Conservation (phyloP, 1,140 invertebrate species). For the Odontomachus brunneus region DNA sequence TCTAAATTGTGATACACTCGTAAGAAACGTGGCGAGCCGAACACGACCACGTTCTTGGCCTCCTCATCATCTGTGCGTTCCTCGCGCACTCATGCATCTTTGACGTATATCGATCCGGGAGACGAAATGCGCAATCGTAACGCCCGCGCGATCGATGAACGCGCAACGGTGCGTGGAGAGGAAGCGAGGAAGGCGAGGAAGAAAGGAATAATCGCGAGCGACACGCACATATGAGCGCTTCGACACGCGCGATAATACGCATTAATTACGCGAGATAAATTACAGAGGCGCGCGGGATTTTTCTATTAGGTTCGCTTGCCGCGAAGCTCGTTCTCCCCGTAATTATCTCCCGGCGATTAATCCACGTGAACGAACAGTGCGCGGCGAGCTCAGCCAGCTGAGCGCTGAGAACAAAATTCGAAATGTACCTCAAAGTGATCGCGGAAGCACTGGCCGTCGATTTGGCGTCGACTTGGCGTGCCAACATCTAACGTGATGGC, state of each 20-base stretch:
- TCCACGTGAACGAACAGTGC: background rate
- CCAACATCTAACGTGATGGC: too few species aligned
- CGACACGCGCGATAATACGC: background rate
- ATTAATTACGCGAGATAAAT: conserved; percentile 24
- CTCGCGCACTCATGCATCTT: conserved; percentile 20
- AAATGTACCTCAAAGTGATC: background rate
- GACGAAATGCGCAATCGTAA: conserved; percentile 9
- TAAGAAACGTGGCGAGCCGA: background rate
- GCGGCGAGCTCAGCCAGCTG: background rate
- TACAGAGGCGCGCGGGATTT: background rate
- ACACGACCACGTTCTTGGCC: too few species aligned
- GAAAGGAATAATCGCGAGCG: background rate
- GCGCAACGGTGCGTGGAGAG: conserved; percentile 5
- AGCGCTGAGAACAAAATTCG: background rate
- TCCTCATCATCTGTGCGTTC: too few species aligned
- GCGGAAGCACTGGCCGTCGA: background rate
- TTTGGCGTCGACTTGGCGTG: too few species aligned
- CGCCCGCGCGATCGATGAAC: conserved; percentile 22
- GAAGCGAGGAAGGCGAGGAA: too few species aligned
- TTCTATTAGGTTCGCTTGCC: background rate
- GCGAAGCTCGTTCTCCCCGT: background rate
- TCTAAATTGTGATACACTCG: background rate
- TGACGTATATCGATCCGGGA: conserved; percentile 31
- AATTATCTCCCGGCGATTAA: conserved; percentile 9
- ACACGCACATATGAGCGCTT: background rate